phyloP scores from a whole-genome alignment of 2,888 invertebrate species.

The Scaptodrosophila latifasciaeformis region DNA sequence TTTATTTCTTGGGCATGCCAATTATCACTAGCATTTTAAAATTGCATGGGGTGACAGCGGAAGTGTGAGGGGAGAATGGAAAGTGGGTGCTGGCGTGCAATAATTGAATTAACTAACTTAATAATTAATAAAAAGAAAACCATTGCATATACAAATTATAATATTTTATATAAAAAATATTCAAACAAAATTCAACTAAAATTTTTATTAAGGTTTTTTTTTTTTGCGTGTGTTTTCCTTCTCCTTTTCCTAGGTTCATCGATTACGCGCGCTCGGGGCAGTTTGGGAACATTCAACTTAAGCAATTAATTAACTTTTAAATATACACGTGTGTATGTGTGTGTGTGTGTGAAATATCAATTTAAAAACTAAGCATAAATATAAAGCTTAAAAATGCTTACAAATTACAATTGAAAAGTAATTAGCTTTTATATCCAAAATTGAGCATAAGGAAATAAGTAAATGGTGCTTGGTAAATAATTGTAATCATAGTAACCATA shows the following conservation, averaged over 20 bases:
- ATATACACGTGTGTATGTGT: slow-evolving; percentile 5
- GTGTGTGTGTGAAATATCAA: slow-evolving; percentile 44
- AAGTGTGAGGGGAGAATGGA: no score
- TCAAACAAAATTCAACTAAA: slow-evolving; percentile 59
- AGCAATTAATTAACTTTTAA: slow-evolving; percentile 34
- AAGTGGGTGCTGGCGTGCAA: no score
- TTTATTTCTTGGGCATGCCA: slow-evolving; percentile 21
- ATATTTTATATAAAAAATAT: no score
- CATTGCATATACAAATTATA: slow-evolving; percentile 32
- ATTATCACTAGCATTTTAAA: slow-evolving; percentile 18
- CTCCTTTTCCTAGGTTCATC: no score
- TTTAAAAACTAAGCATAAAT: slow-evolving; percentile 61
- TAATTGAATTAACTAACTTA: slow-evolving; percentile 61
- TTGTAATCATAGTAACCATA: no score
- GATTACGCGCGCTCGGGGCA: no score
- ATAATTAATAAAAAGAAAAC: slow-evolving; percentile 54
- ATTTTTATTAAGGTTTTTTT: slow-evolving; percentile 12
- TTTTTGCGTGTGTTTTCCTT: no score
- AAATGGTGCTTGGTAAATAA: no score
- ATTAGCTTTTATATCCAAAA: slow-evolving; percentile 10
- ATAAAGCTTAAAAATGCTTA: slow-evolving; percentile 38
- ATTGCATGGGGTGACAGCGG: no score
- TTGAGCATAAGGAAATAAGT: slow-evolving; percentile 60
- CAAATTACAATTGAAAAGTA: slow-evolving; percentile 27
- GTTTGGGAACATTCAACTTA: no score